These are phyloP conservation scores for Chrysomela aeneicollis DNA, from an alignment of 2,888 invertebrate species.

Conservation along the genomic window DNA sequence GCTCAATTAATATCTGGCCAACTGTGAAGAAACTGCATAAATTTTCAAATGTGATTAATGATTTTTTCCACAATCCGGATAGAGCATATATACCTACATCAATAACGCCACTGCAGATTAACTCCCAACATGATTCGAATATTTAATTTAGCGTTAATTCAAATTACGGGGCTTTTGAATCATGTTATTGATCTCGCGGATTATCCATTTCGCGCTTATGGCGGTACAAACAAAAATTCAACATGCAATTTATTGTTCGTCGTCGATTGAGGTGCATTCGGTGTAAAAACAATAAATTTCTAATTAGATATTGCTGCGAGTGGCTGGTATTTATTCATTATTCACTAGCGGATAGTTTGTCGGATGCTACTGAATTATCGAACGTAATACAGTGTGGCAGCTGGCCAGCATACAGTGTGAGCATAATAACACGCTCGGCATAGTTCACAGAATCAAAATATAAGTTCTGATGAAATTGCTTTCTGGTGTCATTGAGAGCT, in stretches of 20 bases:
- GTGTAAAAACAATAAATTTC: slow-evolving; percentile 41
- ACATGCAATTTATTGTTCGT: slow-evolving; percentile 38
- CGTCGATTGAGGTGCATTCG: slow-evolving; percentile 37
- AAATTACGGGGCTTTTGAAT: slow-evolving; percentile 53
- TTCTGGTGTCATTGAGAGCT: too few relatives aligned
- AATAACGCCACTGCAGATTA: slow-evolving; percentile 46
- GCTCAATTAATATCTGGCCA: slow-evolving; percentile 16
- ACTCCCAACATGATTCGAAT: slow-evolving; percentile 51
- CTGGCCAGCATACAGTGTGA: too few relatives aligned
- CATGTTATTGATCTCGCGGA: slow-evolving; percentile 51
- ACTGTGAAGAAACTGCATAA: slow-evolving; percentile 21
- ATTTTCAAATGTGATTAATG: slow-evolving; percentile 25
- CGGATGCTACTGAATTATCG: slow-evolving; percentile 18
- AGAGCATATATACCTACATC: slow-evolving; percentile 41
- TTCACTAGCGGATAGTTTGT: slow-evolving; percentile 23
- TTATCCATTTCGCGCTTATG: slow-evolving; percentile 44
- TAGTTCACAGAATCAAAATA: too few relatives aligned
- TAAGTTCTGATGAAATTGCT: too few relatives aligned
- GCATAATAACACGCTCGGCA: too few relatives aligned
- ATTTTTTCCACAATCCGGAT: slow-evolving; percentile 33
- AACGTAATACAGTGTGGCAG: too few relatives aligned
- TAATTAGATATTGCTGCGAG: slow-evolving; percentile 37
- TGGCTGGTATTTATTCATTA: slow-evolving; percentile 32
- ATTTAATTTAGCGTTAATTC: slow-evolving; percentile 57
- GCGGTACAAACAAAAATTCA: slow-evolving; percentile 42